Evolutionary conservation across 2,888 invertebrate species (phyloP).

Genomic region (Ferrisia virgata): DNA sequence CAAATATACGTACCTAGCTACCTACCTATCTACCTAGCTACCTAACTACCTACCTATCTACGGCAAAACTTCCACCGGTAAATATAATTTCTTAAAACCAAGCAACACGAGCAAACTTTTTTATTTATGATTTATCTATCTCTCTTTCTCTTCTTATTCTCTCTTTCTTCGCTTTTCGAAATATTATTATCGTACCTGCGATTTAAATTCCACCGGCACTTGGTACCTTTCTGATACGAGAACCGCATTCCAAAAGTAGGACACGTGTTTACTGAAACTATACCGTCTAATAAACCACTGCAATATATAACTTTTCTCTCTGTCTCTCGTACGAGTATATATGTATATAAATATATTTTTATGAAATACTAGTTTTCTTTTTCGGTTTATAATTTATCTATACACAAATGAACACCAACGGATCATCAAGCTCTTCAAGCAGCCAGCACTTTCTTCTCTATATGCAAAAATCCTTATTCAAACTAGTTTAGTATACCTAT

Average conservation of each 20-base stretch:
- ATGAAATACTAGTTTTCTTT: conserved; percentile 30
- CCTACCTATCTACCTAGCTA: neutral
- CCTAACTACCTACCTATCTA: neutral
- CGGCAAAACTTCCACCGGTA: neutral
- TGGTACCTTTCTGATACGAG: conserved; percentile 1
- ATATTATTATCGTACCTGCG: neutral
- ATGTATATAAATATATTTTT: neutral
- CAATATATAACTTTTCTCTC: neutral
- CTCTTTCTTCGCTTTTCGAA: neutral
- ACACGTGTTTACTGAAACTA: conserved; percentile 25
- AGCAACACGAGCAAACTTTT: neutral
- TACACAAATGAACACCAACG: neutral
- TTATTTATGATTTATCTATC: neutral
- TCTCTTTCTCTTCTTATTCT: neutral
- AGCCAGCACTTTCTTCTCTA: neutral
- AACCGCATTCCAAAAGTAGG: conserved; percentile 26
- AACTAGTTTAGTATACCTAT: conserved; percentile 16
- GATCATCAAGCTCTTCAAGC: neutral
- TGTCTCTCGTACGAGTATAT: neutral
- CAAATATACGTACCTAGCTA: neutral
- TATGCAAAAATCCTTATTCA: conserved; percentile 10
- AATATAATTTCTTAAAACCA: neutral
- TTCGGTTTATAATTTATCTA: conserved; percentile 10
- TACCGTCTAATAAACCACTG: conserved; percentile 14
- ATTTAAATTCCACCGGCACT: conserved; percentile 2